Base-by-base conservation (phyloP, 2,113 vertebrate genomes). In the Ovibos moschatus region DNA sequence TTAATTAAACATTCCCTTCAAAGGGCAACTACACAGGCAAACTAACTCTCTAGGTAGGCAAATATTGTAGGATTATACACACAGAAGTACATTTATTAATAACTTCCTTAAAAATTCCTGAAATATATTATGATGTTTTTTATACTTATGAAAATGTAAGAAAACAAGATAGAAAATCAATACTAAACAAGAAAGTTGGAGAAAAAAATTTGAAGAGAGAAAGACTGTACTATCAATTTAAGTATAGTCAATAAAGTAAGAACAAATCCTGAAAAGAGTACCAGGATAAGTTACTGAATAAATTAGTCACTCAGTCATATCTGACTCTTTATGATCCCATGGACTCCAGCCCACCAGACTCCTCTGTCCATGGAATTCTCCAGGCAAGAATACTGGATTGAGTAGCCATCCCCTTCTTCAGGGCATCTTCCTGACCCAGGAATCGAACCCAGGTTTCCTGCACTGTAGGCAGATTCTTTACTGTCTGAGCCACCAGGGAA, bases 121-220 rank as follows among this genome's bases (percentile, higher is more conserved):
- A 76, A 96, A 89, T 85, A 64, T 7, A 82, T 67, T 28, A 89
- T 89, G 43, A 57, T 51, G 58, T 81, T 78, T 93, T 60, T 88
- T 50, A 91, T 27, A 27, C 17, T 7, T 85, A 55, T 74, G 82
- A 92, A 91, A 94, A 86, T 86, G 57, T 50, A 79, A 12, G 47
- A 96, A 58, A 89, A 83, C 53, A 74, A 79, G 19, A 79, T 0
- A 57, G n/a, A 81, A 91, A 12, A 57, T 40, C 7, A 43, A 47
- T 17, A 88, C 11, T 88, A 79, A 51, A 88, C 19, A 84, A 50
- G 79, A 86, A 95, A 58, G n/a, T 16, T 94, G 45, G 58, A 78
- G 62, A 93, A 93, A 93, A 95, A 64, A 81, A n/a, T 87, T 50
- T 95, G 43, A 92, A 79, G n/a, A 87, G 2, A 86, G 51, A 67